phyloP scores from a whole-genome alignment of 2,888 invertebrate genomes.

The Drosophila planitibia region DNA sequence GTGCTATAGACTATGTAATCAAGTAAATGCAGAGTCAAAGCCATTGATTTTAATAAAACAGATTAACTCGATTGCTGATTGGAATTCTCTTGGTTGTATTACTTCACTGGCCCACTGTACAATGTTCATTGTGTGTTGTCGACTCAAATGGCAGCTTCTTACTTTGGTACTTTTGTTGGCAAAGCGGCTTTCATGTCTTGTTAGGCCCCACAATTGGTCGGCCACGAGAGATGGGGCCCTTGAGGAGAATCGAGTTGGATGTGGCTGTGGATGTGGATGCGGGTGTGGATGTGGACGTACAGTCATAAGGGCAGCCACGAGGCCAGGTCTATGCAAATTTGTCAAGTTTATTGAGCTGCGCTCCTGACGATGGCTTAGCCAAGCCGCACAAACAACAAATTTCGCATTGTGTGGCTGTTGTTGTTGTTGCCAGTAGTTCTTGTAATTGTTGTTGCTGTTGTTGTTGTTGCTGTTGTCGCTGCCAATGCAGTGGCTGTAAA shows the following conservation, averaged over 20 bases:
- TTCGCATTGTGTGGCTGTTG: slow-evolving; percentile 49
- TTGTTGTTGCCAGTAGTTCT: slow-evolving; percentile 16
- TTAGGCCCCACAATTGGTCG: slow-evolving; percentile 34
- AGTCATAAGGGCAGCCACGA: slow-evolving; percentile 28
- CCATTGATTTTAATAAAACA: background rate
- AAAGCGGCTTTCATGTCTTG: slow-evolving; percentile 51
- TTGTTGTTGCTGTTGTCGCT: slow-evolving; percentile 12
- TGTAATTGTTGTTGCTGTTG: slow-evolving; percentile 5
- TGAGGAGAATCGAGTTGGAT: background rate
- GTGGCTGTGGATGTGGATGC: background rate
- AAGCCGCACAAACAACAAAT: slow-evolving; percentile 41
- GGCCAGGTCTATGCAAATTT: slow-evolving; percentile 62
- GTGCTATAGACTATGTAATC: background rate
- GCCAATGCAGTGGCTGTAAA: slow-evolving; percentile 55
- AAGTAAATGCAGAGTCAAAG: background rate
- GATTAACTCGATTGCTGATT: background rate
- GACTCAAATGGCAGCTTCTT: slow-evolving; percentile 21
- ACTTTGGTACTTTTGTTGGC: slow-evolving; percentile 25
- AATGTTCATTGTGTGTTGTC: background rate
- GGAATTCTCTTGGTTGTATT: background rate
- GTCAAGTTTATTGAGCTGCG: slow-evolving; percentile 70
- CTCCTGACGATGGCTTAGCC: slow-evolving; percentile 37
- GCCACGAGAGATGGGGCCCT: background rate
- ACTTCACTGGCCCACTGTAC: slow-evolving; percentile 26
- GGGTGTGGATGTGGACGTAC: slow-evolving; percentile 1